A percentile compares a stretch with the other conserved stretches of the same genome.
phyloP scores from a whole-genome alignment of 2,113 vertebrate genomes.

The Odobenus rosmarus region DNA sequence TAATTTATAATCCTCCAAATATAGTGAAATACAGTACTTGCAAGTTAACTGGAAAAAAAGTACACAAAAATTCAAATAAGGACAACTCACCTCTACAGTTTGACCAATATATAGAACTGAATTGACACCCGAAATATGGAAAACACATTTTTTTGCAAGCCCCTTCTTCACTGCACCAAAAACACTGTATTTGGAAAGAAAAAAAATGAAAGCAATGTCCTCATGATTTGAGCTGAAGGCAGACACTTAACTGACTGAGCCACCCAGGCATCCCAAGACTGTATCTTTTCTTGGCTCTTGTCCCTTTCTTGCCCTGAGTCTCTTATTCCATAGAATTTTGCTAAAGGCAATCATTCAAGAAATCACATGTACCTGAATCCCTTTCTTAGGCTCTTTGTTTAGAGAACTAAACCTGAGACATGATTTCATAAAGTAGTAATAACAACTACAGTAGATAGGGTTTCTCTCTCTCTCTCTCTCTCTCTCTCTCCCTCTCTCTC shows the following conservation, averaged over 20 bases:
- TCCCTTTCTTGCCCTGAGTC: background rate
- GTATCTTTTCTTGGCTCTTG: slow-evolving; percentile 10
- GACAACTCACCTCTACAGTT: slow-evolving; percentile 65
- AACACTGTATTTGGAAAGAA: slow-evolving; percentile 63
- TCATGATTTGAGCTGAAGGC: background rate
- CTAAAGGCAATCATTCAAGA: background rate
- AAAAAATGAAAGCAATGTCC: background rate
- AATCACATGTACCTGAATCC: background rate
- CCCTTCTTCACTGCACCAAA: slow-evolving; percentile 62
- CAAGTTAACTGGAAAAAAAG: background rate
- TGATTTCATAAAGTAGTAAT: background rate
- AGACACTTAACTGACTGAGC: background rate
- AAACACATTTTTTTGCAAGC: slow-evolving; percentile 67
- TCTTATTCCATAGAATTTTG: background rate
- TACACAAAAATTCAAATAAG: slow-evolving; percentile 45
- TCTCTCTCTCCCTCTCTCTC: background rate
- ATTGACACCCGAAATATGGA: background rate
- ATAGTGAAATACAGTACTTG: background rate
- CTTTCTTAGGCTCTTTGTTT: background rate
- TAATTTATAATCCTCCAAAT: slow-evolving; percentile 19
- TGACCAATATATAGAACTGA: slow-evolving; percentile 51
- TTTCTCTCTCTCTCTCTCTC: background rate
- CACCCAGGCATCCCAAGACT: background rate
- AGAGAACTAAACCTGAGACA: background rate
- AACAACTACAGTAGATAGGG: background rate